These are phyloP conservation scores for Dastarcus helophoroides DNA, from an alignment of 2,888 invertebrate species.

Conservation along the genomic window DNA sequence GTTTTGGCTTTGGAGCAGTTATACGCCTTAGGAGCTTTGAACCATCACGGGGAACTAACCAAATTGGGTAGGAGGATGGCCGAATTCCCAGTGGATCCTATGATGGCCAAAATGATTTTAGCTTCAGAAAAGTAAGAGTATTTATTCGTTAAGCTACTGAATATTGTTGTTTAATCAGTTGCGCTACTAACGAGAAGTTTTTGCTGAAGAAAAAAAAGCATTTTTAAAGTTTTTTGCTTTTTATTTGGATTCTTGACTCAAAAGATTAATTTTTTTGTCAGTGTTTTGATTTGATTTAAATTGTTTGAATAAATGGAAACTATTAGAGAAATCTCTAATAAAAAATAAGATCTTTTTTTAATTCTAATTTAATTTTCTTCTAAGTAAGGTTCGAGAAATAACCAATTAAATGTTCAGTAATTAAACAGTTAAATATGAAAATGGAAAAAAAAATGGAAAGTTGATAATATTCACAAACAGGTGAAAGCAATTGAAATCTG, in stretches of 20 bases:
- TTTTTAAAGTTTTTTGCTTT: too few species aligned
- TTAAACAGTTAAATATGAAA: too few species aligned
- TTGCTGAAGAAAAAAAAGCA: conserved; percentile 2
- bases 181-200: neutral
- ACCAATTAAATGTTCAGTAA: too few species aligned
- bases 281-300: too few species aligned
- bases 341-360: neutral
- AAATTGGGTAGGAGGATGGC: conserved; percentile 97
- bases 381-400: too few species aligned
- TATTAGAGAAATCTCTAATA: neutral
- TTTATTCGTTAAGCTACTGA: conserved; percentile 4
- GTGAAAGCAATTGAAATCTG: too few species aligned
- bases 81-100: conserved; percentile 97
- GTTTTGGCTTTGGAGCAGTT: conserved; percentile 85
- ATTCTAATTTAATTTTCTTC: too few species aligned
- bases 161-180: conserved; percentile 1
- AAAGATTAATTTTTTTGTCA: too few species aligned
- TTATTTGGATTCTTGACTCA: too few species aligned
- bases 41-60: conserved; percentile 95
- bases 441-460: too few species aligned
- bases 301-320: too few species aligned
- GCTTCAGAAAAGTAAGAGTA: conserved; percentile 82
- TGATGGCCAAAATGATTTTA: conserved; percentile 97
- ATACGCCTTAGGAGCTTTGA: conserved; percentile 93
- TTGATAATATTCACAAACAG: too few species aligned